Evolutionary conservation across 2,113 vertebrate species (phyloP).

Genomic region (Chaenocephalus aceratus): DNA sequence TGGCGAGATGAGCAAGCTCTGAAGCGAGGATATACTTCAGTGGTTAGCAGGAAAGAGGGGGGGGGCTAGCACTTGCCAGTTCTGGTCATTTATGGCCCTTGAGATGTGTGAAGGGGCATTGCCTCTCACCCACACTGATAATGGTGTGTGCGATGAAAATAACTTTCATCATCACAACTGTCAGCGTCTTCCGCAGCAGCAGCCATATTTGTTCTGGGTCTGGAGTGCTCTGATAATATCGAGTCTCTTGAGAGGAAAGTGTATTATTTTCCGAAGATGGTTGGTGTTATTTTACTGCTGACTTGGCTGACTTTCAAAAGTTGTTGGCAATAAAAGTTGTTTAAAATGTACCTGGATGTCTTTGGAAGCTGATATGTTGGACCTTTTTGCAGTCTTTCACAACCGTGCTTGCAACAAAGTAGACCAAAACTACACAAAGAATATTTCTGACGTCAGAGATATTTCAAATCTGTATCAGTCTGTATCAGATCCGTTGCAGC

Average conservation of each 20-base stretch:
- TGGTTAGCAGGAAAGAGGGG: neutral
- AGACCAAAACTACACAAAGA: neutral
- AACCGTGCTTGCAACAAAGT: neutral
- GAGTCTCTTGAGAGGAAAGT: neutral
- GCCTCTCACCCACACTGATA: slow-evolving; percentile 25
- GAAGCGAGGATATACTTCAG: slow-evolving; percentile 31
- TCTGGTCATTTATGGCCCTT: slow-evolving; percentile 48
- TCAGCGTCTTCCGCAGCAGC: neutral
- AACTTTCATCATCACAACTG: slow-evolving; percentile 43
- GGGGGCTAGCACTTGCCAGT: slow-evolving; percentile 16
- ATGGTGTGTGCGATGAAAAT: slow-evolving; percentile 28
- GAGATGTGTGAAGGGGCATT: slow-evolving; percentile 19
- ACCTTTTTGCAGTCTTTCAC: neutral
- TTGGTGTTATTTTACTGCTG: neutral
- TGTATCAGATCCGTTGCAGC: no score
- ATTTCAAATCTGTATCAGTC: no score
- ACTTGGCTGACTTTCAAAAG: neutral
- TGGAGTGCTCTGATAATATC: slow-evolving; percentile 3
- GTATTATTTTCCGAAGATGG: neutral
- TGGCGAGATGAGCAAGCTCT: slow-evolving; percentile 24
- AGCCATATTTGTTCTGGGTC: neutral
- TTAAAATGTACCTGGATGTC: neutral
- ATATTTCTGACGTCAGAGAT: neutral
- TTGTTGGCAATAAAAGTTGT: neutral
- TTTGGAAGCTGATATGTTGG: slow-evolving; percentile 1